Evolutionary conservation across 2,888 invertebrate genomes (phyloP).

Genomic region (Macrosiphum euphorbiae): DNA sequence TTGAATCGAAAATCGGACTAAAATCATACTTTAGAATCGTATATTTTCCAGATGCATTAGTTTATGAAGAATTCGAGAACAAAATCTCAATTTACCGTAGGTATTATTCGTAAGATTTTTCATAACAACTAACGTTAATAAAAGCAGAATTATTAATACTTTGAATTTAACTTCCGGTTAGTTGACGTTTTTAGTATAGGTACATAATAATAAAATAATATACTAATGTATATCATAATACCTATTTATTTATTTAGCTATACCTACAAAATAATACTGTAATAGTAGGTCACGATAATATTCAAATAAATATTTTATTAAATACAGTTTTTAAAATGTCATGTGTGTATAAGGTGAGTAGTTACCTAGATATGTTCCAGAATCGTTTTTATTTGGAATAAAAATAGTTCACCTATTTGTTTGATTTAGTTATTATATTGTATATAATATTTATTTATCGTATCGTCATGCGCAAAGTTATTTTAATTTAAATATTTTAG

Average conservation of each 20-base stretch:
- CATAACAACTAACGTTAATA: neutral
- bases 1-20: neutral
- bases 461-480: neutral
- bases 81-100: neutral
- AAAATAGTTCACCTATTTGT: neutral
- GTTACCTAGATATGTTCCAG: neutral
- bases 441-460: neutral
- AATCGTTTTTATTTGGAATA: neutral
- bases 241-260: neutral
- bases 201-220: no score
- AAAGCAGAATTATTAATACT: neutral
- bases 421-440: neutral
- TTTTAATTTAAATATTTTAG: neutral
- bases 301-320: neutral
- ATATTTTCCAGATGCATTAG: neutral
- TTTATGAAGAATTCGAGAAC: neutral
- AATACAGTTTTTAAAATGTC: neutral
- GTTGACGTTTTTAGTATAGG: neutral
- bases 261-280: neutral
- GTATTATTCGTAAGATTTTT: neutral
- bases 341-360: neutral
- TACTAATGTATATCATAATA: neutral
- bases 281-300: neutral
- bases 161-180: neutral
- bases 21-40: neutral